Percentiles rank a stretch among this genome's conserved stretches.
Evolutionary conservation across 2,113 vertebrate species (phyloP).

Genomic region (Malurus alboscapulatus): DNA sequence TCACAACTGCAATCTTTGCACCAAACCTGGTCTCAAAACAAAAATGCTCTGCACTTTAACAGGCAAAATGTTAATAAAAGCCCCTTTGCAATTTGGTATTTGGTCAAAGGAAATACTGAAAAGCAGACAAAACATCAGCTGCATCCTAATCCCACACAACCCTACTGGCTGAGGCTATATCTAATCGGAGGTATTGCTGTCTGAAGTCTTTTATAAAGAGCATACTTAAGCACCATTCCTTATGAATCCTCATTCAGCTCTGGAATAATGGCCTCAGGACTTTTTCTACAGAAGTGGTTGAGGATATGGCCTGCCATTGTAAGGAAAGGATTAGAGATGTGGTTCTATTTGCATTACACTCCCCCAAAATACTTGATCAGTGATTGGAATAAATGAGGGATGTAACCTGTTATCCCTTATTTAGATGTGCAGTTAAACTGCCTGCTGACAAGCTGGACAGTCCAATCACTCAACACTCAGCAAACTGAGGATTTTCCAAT

Average conservation of each 20-base stretch:
- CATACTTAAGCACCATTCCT: neutral
- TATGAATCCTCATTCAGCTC: neutral
- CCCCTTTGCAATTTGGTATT: neutral
- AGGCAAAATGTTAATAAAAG: neutral
- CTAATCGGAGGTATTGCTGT: neutral
- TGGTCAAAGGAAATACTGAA: neutral
- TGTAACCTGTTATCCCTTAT: neutral
- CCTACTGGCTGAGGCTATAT: neutral
- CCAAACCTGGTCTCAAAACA: neutral
- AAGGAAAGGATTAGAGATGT: neutral
- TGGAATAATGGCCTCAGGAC: neutral
- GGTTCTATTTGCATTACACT: neutral
- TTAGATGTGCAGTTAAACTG: neutral
- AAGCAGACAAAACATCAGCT: neutral
- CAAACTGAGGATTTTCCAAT: neutral
- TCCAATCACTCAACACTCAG: neutral
- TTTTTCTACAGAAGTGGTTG: neutral
- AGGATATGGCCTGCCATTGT: neutral
- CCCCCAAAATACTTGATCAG: neutral
- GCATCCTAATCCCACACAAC: neutral
- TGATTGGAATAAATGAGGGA: neutral
- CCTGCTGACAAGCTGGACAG: neutral
- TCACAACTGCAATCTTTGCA: neutral
- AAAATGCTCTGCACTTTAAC: neutral
- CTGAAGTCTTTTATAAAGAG: neutral